phyloP scores from a whole-genome alignment of 2,113 vertebrate species.

The Lophius piscatorius region DNA sequence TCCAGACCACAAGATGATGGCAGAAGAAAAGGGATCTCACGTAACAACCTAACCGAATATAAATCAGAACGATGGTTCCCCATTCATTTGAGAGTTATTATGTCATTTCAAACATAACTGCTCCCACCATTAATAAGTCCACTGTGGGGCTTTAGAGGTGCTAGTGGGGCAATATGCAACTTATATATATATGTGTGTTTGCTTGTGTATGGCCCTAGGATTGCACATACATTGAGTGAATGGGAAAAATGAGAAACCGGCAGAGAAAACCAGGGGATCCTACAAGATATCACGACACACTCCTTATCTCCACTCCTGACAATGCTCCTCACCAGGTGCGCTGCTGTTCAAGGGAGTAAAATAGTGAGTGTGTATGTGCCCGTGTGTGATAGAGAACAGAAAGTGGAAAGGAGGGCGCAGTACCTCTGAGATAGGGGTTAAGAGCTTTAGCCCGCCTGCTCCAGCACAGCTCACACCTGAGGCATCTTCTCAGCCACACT shows the following conservation, averaged over 20 bases:
- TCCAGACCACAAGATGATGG: too few relatives aligned
- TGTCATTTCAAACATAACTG: constrained; percentile 63
- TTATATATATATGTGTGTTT: background rate
- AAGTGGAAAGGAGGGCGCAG: background rate
- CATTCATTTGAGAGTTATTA: constrained; percentile 64
- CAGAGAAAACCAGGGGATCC: constrained; percentile 12
- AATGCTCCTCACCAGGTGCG: background rate
- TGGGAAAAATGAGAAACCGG: background rate
- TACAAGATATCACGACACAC: constrained; percentile 33
- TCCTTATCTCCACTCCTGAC: constrained; percentile 28
- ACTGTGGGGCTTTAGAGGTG: constrained; percentile 31
- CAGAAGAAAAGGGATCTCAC: too few relatives aligned
- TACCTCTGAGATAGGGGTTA: constrained; percentile 37
- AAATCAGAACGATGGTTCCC: constrained; percentile 55
- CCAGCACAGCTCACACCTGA: constrained; percentile 37
- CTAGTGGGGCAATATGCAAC: constrained; percentile 33
- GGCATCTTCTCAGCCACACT: constrained; percentile 24
- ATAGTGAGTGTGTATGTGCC: constrained; percentile 4
- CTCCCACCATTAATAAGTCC: constrained; percentile 61
- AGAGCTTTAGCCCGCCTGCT: constrained; percentile 35
- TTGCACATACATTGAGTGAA: background rate
- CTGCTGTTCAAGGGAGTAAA: constrained; percentile 22
- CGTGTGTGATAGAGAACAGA: too few relatives aligned
- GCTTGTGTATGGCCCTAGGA: background rate
- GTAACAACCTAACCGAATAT: constrained; percentile 43